These are phyloP conservation scores for Dysmachus trigonus DNA, from an alignment of 2,888 invertebrate genomes.

Conservation along the genomic window DNA sequence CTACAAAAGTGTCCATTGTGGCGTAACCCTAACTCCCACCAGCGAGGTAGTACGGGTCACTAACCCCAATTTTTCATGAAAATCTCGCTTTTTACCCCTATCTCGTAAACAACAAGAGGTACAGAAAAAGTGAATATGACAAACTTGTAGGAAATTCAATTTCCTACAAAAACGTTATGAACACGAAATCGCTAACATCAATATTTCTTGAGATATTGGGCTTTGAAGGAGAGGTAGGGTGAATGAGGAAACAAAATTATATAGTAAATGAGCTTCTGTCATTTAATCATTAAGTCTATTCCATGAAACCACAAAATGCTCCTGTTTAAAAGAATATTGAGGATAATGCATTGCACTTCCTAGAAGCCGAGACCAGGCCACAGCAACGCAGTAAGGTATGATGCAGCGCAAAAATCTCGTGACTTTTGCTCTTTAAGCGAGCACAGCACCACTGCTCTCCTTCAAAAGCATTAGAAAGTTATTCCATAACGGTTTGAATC, in stretches of 20 bases:
- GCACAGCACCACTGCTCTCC: neutral
- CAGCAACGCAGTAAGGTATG: neutral
- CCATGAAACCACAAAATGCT: neutral
- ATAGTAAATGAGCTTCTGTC: neutral
- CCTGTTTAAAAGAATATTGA: neutral
- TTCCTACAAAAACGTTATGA: no score
- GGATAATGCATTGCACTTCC: neutral
- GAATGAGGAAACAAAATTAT: neutral
- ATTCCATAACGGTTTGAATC: constrained; percentile 30
- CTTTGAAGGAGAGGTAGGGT: no score
- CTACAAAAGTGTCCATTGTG: no score
- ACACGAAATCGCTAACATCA: no score
- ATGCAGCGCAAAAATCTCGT: neutral
- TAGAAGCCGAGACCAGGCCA: neutral
- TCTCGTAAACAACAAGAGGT: no score
- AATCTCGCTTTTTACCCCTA: no score
- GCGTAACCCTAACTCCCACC: no score
- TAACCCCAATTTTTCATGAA: no score
- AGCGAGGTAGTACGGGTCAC: no score
- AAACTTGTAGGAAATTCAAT: no score
- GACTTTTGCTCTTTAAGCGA: constrained; percentile 20
- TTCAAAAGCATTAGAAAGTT: constrained; percentile 25
- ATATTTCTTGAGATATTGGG: no score
- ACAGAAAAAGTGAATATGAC: no score
- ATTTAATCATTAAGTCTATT: neutral